These are phyloP conservation scores for Flexamia atlantica DNA, from an alignment of 2,888 invertebrate genomes.

Conservation along the genomic window DNA sequence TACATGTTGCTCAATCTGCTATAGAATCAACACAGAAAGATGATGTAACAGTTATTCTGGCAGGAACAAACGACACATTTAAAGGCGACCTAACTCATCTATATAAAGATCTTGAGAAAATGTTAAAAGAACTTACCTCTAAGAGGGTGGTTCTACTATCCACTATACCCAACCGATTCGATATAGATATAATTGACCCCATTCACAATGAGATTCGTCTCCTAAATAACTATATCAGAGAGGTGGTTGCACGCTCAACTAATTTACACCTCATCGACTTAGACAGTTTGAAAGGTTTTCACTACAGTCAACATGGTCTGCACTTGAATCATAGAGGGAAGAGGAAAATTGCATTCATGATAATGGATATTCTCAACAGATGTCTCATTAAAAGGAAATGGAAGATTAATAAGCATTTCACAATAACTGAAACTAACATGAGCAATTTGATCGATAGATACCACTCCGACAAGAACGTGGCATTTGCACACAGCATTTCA, in stretches of 20 bases:
- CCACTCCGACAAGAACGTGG: not conserved
- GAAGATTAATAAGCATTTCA: not conserved
- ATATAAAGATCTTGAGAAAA: not conserved
- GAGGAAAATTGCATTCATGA: not conserved
- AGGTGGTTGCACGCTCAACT: not conserved
- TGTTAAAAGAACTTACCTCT: not conserved
- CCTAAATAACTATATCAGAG: not conserved
- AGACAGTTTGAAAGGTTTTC: not conserved
- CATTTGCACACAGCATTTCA: constrained; percentile 17
- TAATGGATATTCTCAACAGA: not conserved
- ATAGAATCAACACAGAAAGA: too few species aligned
- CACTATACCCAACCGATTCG: not conserved
- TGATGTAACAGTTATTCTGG: not conserved
- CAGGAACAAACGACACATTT: not conserved
- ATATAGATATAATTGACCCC: not conserved
- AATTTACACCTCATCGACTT: constrained; percentile 1
- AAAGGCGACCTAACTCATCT: not conserved
- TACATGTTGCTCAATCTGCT: too few species aligned
- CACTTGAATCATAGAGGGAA: not conserved
- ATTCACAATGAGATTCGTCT: not conserved
- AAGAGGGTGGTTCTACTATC: not conserved
- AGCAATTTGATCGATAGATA: not conserved
- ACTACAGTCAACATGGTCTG: not conserved
- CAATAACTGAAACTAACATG: constrained; percentile 18
- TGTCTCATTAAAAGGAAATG: not conserved